A percentile compares a stretch with the other conserved stretches of the same genome.
Conservation (phyloP, 2,797 vertebrate species). For the Distichodus sexfasciatus region DNA sequence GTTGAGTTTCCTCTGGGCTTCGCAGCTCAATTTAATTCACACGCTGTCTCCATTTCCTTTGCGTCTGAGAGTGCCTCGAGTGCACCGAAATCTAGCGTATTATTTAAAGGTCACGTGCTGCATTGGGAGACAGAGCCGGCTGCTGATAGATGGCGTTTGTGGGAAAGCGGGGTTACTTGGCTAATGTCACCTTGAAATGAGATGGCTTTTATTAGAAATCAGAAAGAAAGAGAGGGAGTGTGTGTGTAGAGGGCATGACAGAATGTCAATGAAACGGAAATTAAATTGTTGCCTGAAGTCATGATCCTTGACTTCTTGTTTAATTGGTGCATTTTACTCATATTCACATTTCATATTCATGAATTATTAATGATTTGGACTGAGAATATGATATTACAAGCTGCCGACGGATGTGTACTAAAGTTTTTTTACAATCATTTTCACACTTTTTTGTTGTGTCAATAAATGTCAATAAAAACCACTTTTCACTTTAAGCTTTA, state of each 20-base stretch:
- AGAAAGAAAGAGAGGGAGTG: not conserved
- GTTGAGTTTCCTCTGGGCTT: slow-evolving; percentile 26
- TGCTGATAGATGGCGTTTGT: slow-evolving; percentile 1
- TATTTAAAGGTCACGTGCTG: slow-evolving; percentile 7
- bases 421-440: too few species aligned
- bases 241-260: not conserved
- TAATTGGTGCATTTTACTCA: slow-evolving; percentile 1
- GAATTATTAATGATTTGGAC: too few species aligned
- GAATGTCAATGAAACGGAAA: slow-evolving; percentile 15
- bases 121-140: slow-evolving; percentile 16
- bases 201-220: slow-evolving; percentile 2
- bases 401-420: too few species aligned
- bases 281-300: slow-evolving; percentile 11
- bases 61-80: slow-evolving; percentile 4
- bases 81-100: slow-evolving; percentile 1
- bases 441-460: too few species aligned
- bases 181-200: slow-evolving; percentile 37
- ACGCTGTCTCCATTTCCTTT: slow-evolving; percentile 5
- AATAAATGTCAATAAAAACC: too few species aligned
- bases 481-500: too few species aligned
- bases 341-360: too few species aligned
- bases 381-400: too few species aligned
- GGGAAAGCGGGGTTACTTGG: slow-evolving; percentile 12
- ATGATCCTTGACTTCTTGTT: slow-evolving; percentile 4
- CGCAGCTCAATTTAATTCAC: slow-evolving; percentile 15